Conservation (phyloP, 2,888 invertebrate species). For the Hyppa rectilinea region DNA sequence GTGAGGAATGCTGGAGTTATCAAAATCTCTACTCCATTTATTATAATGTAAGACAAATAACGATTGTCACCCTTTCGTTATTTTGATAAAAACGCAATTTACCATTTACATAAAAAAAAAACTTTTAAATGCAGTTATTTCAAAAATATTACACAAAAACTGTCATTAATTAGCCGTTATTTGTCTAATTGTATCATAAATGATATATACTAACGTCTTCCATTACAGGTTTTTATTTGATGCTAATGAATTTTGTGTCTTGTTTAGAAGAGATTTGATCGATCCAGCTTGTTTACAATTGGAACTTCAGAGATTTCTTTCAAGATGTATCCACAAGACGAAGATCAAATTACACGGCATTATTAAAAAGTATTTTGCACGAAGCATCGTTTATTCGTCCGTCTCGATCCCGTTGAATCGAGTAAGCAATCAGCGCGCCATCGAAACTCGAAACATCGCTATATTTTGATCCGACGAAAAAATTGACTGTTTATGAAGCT, state of each 20-base stretch:
- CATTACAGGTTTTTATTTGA: not conserved
- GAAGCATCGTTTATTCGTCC: constrained; percentile 51
- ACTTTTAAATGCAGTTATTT: too few relatives aligned
- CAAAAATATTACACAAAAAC: too few relatives aligned
- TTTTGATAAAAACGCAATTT: too few relatives aligned
- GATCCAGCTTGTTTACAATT: constrained; percentile 29
- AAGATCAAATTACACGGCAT: constrained; percentile 44
- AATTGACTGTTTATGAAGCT: constrained; percentile 58
- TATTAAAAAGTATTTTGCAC: constrained; percentile 58
- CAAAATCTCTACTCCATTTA: too few relatives aligned
- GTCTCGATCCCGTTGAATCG: constrained; percentile 41
- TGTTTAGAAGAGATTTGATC: not conserved
- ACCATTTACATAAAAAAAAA: too few relatives aligned
- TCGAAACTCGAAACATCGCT: constrained; percentile 30
- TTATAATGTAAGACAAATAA: too few relatives aligned
- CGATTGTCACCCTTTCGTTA: too few relatives aligned
- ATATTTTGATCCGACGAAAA: constrained; percentile 55
- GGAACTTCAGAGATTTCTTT: constrained; percentile 40
- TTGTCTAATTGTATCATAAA: too few relatives aligned
- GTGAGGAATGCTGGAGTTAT: constrained; percentile 9
- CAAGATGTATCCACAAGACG: constrained; percentile 49
- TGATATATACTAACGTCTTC: not conserved
- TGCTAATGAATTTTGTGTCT: not conserved
- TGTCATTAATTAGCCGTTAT: too few relatives aligned
- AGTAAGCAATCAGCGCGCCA: constrained; percentile 54